phyloP scores from a whole-genome alignment of 2,888 invertebrate genomes.

The Aporophyla lueneburgensis region DNA sequence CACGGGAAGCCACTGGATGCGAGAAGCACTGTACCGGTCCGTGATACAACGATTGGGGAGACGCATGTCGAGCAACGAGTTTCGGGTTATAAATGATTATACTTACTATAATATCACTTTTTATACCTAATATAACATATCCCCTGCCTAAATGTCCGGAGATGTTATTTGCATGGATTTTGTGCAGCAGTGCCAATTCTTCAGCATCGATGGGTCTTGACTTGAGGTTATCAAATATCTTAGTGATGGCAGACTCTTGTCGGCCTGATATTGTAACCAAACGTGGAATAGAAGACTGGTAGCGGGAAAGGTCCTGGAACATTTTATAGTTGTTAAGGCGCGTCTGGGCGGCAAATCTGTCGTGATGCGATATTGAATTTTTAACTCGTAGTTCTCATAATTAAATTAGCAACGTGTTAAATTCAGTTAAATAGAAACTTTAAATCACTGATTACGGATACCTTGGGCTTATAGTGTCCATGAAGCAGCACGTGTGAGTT shows the following conservation, averaged over 20 bases:
- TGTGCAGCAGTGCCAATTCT: conserved; percentile 80
- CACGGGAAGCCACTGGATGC: not conserved
- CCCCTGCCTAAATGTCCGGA: conserved; percentile 83
- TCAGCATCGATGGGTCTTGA: conserved; percentile 80
- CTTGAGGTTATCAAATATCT: conserved; percentile 77
- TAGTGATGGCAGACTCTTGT: conserved; percentile 74
- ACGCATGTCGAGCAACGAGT: too few relatives aligned
- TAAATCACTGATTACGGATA: too few relatives aligned
- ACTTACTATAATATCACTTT: not conserved
- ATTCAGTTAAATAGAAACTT: not conserved
- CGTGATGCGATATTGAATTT: not conserved
- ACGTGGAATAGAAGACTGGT: conserved; percentile 77
- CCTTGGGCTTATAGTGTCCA: conserved; percentile 81
- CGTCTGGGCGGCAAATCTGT: not conserved
- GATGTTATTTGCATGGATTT: conserved; percentile 76
- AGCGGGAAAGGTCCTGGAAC: conserved; percentile 70
- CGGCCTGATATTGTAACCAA: conserved; percentile 78
- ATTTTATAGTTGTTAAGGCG: not conserved
- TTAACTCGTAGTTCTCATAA: not conserved
- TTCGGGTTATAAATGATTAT: not conserved
- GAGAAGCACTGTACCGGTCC: not conserved
- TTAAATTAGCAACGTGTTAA: not conserved
- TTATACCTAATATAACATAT: conserved; percentile 77
- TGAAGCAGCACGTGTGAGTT: conserved; percentile 80
- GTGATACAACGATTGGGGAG: not conserved